Percentiles rank a stretch among this genome's conserved stretches.
phyloP scores from a whole-genome alignment of 2,797 vertebrate genomes.

The Myioborus miniatus region DNA sequence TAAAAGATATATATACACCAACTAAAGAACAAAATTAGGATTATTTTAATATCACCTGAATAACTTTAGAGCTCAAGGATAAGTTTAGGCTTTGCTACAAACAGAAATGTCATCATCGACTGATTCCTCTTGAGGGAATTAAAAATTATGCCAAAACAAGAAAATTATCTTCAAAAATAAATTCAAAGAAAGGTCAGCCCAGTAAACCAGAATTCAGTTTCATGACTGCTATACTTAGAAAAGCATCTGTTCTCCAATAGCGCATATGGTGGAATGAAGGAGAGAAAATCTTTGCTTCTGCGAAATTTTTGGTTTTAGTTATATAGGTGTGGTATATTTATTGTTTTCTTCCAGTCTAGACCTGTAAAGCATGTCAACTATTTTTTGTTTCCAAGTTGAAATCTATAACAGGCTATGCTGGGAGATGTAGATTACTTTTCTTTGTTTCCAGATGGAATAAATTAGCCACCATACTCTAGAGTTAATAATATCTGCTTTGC shows the following conservation, averaged over 20 bases:
- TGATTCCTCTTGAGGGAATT: neutral
- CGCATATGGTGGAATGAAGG: neutral
- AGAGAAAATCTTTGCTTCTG: neutral
- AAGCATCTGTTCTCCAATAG: neutral
- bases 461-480: neutral
- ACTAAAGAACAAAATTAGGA: neutral
- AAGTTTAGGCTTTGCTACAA: neutral
- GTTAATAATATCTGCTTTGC: neutral
- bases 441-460: neutral
- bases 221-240: slow-evolving; percentile 5
- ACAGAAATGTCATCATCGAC: neutral
- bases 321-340: neutral
- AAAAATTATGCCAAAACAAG: neutral
- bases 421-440: neutral
- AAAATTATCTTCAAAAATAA: slow-evolving; percentile 2
- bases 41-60: neutral
- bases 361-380: neutral
- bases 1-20: neutral
- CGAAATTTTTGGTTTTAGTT: neutral
- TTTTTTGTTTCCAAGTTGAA: neutral
- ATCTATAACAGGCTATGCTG: neutral
- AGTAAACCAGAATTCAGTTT: neutral
- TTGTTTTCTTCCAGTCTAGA: neutral
- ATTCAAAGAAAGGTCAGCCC: slow-evolving; percentile 25
- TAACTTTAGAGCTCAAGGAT: neutral